Percentiles rank a stretch among this genome's conserved stretches.
Conservation (phyloP, 2,888 invertebrate genomes). For the Leptarthrus brevirostris region DNA sequence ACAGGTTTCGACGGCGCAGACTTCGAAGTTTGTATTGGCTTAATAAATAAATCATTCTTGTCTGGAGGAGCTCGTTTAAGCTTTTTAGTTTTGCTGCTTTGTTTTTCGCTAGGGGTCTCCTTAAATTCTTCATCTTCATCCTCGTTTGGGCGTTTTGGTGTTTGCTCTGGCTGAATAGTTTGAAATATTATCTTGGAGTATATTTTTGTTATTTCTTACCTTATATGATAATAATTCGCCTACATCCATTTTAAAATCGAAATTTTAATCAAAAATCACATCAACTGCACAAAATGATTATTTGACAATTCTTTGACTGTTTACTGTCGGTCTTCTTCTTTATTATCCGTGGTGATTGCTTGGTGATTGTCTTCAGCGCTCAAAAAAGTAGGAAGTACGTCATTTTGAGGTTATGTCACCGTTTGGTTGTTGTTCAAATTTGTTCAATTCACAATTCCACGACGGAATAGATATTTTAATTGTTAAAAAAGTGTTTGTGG, state of each 20-base stretch:
- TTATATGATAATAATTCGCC: conserved; percentile 72
- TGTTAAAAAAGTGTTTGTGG: no score
- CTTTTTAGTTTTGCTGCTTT: conserved; percentile 72
- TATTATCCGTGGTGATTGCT: no score
- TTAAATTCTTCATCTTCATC: conserved; percentile 75
- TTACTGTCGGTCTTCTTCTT: no score
- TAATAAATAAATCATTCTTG: conserved; percentile 68
- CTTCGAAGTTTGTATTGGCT: conserved; percentile 59
- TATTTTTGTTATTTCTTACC: conserved; percentile 59
- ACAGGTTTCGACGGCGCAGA: conserved; percentile 62
- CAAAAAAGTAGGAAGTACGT: no score
- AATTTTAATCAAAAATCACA: no score
- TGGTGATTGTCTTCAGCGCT: no score
- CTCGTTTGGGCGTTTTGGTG: conserved; percentile 75
- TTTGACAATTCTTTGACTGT: no score
- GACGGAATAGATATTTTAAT: no score
- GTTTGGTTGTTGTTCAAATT: no score
- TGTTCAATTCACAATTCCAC: no score
- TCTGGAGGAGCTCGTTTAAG: conserved; percentile 72
- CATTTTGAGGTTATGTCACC: no score
- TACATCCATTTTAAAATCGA: conserved; percentile 68
- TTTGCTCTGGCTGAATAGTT: conserved; percentile 79
- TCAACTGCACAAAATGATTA: no score
- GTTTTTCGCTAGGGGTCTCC: conserved; percentile 62
- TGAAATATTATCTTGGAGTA: conserved; percentile 5